phyloP scores from a whole-genome alignment of 2,888 invertebrate species.

The Drosophila rellima region DNA sequence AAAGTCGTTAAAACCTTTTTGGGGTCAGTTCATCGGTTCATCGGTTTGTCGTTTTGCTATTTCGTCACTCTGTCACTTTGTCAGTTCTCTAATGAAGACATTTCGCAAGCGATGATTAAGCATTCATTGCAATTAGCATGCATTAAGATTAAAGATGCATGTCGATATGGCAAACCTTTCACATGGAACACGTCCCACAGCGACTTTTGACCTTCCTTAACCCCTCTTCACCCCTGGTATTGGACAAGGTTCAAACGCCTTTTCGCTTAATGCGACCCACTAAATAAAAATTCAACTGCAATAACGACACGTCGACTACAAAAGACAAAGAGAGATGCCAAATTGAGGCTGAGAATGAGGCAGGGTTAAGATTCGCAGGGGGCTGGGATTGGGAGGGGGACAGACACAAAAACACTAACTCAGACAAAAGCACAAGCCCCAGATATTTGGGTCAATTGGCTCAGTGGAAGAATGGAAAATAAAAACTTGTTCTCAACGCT shows the following conservation, averaged over 20 bases:
- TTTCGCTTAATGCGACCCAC: constrained; percentile 69
- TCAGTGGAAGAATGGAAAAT: constrained; percentile 55
- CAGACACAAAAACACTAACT: constrained; percentile 15
- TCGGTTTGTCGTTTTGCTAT: neutral
- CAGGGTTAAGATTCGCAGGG: neutral
- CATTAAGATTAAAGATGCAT: constrained; percentile 22
- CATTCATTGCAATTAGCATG: constrained; percentile 20
- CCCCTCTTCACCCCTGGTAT: constrained; percentile 8
- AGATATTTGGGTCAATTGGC: constrained; percentile 78
- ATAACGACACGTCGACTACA: constrained; percentile 61
- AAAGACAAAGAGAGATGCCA: constrained; percentile 27
- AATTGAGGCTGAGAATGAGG: constrained; percentile 3
- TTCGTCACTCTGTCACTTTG: constrained; percentile 1
- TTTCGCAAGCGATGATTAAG: constrained; percentile 18
- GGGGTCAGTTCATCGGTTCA: constrained; percentile 7
- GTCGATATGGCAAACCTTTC: constrained; percentile 21
- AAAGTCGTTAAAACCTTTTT: constrained; percentile 16
- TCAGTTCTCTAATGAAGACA: constrained; percentile 29
- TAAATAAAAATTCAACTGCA: constrained; percentile 60
- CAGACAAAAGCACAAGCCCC: constrained; percentile 63
- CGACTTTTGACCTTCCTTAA: constrained; percentile 3
- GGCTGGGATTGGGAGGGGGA: constrained; percentile 1
- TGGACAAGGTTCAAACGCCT: constrained; percentile 71
- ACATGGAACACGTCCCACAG: constrained; percentile 30
- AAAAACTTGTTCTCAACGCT: constrained; percentile 72